These are phyloP conservation scores for Drosophila nikananu DNA, from an alignment of 1,140 invertebrate genomes.

Conservation along the genomic window DNA sequence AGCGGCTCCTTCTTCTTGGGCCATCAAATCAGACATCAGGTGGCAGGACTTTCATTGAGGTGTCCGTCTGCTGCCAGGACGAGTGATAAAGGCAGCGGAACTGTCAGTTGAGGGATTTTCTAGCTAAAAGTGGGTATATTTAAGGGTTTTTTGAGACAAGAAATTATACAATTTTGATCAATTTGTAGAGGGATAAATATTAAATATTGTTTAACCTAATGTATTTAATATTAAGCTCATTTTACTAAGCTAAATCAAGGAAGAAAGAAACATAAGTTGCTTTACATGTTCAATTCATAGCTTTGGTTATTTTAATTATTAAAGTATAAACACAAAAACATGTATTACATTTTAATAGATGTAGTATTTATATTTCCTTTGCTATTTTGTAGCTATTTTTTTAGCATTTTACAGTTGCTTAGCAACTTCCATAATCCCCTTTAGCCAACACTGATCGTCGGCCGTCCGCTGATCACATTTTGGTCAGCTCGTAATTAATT, in stretches of 20 bases:
- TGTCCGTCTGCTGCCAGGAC: slow-evolving; percentile 34
- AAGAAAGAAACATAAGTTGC: neutral
- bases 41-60: slow-evolving; percentile 60
- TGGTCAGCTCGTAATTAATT: slow-evolving; percentile 82
- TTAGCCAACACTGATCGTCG: slow-evolving; percentile 20
- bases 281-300: neutral
- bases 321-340: neutral
- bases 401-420: neutral
- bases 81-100: slow-evolving; percentile 4
- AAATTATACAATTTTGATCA: neutral
- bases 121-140: neutral
- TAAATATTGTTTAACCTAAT: too few relatives aligned
- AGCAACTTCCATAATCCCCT: neutral
- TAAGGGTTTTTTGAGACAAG: neutral
- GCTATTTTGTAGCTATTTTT: neutral
- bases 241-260: too few relatives aligned
- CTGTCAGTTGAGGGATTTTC: neutral
- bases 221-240: neutral
- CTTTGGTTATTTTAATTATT: neutral
- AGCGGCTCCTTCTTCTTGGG: slow-evolving; percentile 34
- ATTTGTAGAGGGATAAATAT: too few relatives aligned
- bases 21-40: slow-evolving; percentile 79
- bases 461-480: slow-evolving; percentile 68
- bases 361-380: neutral
- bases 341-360: neutral